Conservation (phyloP, 2,888 invertebrate species). For the Azorinus chamasolen region DNA sequence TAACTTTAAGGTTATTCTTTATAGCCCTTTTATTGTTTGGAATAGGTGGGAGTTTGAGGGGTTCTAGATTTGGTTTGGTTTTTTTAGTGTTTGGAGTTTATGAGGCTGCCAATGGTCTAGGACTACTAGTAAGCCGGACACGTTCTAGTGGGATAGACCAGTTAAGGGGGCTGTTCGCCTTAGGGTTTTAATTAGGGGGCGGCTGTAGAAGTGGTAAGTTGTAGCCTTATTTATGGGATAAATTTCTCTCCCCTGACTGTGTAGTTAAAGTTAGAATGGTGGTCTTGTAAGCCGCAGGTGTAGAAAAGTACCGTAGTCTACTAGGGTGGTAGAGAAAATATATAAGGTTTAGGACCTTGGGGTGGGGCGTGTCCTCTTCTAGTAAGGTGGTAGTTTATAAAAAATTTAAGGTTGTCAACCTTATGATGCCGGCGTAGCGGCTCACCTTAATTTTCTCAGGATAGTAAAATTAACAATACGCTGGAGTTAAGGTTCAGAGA, state of each 20-base stretch:
- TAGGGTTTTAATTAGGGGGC: neutral
- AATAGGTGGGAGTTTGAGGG: neutral
- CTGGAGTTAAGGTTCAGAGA: too few relatives aligned
- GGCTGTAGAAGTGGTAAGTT: constrained; percentile 14
- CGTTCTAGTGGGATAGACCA: neutral
- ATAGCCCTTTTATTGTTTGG: too few relatives aligned
- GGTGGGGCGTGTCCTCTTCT: neutral
- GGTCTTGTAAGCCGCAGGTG: too few relatives aligned
- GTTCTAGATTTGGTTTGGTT: neutral
- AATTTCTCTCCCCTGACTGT: neutral
- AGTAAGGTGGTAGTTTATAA: neutral
- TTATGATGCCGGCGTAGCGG: neutral
- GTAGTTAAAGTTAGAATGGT: too few relatives aligned
- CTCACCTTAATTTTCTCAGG: too few relatives aligned
- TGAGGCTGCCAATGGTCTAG: neutral
- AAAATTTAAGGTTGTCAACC: neutral
- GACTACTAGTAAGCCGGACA: neutral
- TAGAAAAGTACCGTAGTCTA: neutral
- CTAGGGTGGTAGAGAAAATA: neutral
- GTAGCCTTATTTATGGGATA: constrained; percentile 18
- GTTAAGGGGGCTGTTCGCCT: neutral
- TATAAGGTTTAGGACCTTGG: constrained; percentile 6
- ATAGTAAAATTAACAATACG: too few relatives aligned
- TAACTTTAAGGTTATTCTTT: neutral
- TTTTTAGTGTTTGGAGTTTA: neutral